Conservation (phyloP, 2,797 vertebrate species). For the Melanotaenia nigrans region DNA sequence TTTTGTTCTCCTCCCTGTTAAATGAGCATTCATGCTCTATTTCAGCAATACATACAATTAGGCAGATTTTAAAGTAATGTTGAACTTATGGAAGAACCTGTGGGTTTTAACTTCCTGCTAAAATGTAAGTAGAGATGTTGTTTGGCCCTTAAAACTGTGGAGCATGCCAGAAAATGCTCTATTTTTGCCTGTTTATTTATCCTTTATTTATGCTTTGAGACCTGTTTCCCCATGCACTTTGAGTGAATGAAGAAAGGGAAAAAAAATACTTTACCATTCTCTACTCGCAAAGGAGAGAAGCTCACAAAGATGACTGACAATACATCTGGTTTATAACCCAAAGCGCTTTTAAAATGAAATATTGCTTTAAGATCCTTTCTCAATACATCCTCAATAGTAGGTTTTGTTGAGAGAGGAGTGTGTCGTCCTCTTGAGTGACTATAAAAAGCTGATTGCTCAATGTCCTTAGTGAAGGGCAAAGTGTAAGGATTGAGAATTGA, state of each 20-base stretch:
- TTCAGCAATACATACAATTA: neutral
- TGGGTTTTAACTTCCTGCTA: neutral
- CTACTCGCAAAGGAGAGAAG: slow-evolving; percentile 6
- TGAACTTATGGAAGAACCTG: neutral
- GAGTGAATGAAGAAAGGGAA: slow-evolving; percentile 5
- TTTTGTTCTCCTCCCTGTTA: slow-evolving; percentile 1
- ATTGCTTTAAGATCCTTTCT: slow-evolving; percentile 26
- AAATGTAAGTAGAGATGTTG: slow-evolving; percentile 2
- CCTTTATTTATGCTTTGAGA: slow-evolving; percentile 15
- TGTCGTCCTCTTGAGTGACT: slow-evolving; percentile 14
- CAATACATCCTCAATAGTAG: slow-evolving; percentile 18
- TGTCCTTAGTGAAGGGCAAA: slow-evolving; percentile 23
- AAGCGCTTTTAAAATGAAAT: slow-evolving; percentile 13
- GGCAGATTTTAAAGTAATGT: neutral
- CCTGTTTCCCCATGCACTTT: neutral
- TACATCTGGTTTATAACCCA: slow-evolving; percentile 31
- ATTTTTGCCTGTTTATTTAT: slow-evolving; percentile 4
- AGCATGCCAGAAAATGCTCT: neutral
- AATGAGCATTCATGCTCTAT: slow-evolving; percentile 1
- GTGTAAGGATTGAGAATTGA: slow-evolving; percentile 12
- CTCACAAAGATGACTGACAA: slow-evolving; percentile 34
- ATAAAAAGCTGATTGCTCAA: slow-evolving; percentile 20
- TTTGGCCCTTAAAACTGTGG: slow-evolving; percentile 5
- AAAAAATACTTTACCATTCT: slow-evolving; percentile 17
- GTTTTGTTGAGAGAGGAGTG: slow-evolving; percentile 13